phyloP scores from a whole-genome alignment of 2,797 vertebrate species.

The Rachycentron canadum region DNA sequence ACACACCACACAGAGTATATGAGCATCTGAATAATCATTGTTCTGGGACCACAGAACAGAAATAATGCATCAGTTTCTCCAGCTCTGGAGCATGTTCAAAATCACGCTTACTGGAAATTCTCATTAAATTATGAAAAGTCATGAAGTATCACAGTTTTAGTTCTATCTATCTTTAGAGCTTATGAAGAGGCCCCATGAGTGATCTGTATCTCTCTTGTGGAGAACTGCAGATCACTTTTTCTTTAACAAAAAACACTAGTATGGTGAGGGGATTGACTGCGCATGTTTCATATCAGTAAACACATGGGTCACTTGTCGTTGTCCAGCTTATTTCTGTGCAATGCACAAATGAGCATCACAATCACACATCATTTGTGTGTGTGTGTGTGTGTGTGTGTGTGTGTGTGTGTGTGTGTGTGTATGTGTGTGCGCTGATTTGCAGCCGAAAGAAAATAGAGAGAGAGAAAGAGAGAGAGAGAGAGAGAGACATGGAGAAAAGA shows the following conservation, averaged over 20 bases:
- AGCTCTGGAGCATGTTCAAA: neutral
- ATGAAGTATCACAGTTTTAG: neutral
- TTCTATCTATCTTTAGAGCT: neutral
- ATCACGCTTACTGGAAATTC: neutral
- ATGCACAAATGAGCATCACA: conserved; percentile 16
- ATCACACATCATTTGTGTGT: too few relatives aligned
- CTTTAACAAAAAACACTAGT: neutral
- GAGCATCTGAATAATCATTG: neutral
- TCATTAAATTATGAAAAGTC: neutral
- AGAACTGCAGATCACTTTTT: neutral
- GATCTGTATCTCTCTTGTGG: neutral
- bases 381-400: conserved; percentile 11
- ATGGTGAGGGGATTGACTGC: neutral
- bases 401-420: conserved; percentile 3
- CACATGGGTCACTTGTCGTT: neutral
- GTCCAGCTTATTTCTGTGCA: conserved; percentile 10
- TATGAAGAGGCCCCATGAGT: neutral
- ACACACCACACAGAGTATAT: neutral
- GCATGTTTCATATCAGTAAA: neutral
- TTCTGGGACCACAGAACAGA: neutral
- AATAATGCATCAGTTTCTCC: neutral
- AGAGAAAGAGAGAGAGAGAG: neutral
- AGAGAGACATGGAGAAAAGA: neutral
- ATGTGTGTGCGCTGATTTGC: conserved; percentile 37
- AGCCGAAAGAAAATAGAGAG: conserved; percentile 28